Evolutionary conservation across 2,888 invertebrate genomes (phyloP), one percentile per base, ranked within the genome.

Genomic region (Trichopria drosophilae): DNA sequence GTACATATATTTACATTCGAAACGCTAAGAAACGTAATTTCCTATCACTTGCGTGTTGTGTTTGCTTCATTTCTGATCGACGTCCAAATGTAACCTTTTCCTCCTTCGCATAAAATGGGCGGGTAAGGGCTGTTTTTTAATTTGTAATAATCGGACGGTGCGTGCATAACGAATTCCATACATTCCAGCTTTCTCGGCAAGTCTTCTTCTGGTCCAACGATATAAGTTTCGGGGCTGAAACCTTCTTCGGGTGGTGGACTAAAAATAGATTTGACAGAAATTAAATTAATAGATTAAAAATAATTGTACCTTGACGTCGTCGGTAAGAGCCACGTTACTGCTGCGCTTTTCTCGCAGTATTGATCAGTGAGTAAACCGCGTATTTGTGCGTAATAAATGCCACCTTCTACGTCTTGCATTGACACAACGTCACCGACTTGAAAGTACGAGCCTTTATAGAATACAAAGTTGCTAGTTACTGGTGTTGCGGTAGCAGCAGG

Each of bases 341-440:
- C 90, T 0, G 93, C 94, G 72, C 93, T 93, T 76, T 94, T 94
- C 71, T 93, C 90, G 64, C 93, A 91, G 73, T 91, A 95, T 72
- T 93, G 91, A 73, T 96, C 95, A 0, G 91, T 89, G 51, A 95
- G 79, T 44, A 96, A 83, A 1, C 93, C 94, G 44, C 90, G 81
- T 46, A 95, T 85, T 78, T 95, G 94, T 5, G 93, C 94, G 68
- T 93, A 96, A 77, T 86, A 96, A 19, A 85, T 82, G 55, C 84
- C 85, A 42, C 88, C 86, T 3, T 86, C 85, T 26, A 82, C 76
- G 68, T 93, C 93, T 48, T 84, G 79, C 74, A 94, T 79, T 0
- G 92, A 91, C 0, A 95, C 93, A 61, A 96, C 88, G 71, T 96
- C 95, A 0, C 95, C 95, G 10, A 89, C 81, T 82, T 93, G 93